phyloP scores from a whole-genome alignment of 2,888 invertebrate species.

The Clostera curtula region DNA sequence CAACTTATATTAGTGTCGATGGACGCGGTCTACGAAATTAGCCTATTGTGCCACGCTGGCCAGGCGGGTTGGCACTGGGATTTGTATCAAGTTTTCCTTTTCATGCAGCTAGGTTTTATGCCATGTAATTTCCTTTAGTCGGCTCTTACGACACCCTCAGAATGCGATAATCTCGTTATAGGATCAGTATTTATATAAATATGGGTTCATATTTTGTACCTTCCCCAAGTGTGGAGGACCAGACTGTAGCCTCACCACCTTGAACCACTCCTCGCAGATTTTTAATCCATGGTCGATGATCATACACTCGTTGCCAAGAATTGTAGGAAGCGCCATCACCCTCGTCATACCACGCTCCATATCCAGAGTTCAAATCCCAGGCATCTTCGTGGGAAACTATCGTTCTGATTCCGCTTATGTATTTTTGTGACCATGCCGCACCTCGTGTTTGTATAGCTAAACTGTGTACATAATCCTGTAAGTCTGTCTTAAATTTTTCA shows the following conservation, averaged over 20 bases:
- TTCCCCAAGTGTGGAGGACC: conserved; percentile 84
- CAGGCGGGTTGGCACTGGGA: no score
- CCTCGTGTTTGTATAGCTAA: conserved; percentile 71
- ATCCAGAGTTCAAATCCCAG: conserved; percentile 89
- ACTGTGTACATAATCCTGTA: conserved; percentile 31
- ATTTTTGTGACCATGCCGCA: conserved; percentile 77
- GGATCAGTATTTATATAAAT: no score
- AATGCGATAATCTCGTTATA: no score
- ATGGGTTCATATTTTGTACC: no score
- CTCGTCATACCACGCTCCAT: conserved; percentile 85
- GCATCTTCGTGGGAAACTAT: conserved; percentile 88
- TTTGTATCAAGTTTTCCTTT: no score
- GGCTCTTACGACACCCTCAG: no score
- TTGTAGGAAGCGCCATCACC: conserved; percentile 86
- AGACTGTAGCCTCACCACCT: conserved; percentile 88
- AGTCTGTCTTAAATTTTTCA: conserved; percentile 35
- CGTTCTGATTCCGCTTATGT: conserved; percentile 76
- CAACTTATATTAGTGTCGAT: no score
- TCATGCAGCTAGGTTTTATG: no score
- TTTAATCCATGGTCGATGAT: conserved; percentile 80
- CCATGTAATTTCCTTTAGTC: no score
- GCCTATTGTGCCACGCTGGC: no score
- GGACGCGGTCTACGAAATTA: no score
- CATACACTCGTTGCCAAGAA: conserved; percentile 89
- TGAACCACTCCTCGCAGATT: conserved; percentile 54